Evolutionary conservation across 2,888 invertebrate species (phyloP).

Genomic region (Nezara viridula): DNA sequence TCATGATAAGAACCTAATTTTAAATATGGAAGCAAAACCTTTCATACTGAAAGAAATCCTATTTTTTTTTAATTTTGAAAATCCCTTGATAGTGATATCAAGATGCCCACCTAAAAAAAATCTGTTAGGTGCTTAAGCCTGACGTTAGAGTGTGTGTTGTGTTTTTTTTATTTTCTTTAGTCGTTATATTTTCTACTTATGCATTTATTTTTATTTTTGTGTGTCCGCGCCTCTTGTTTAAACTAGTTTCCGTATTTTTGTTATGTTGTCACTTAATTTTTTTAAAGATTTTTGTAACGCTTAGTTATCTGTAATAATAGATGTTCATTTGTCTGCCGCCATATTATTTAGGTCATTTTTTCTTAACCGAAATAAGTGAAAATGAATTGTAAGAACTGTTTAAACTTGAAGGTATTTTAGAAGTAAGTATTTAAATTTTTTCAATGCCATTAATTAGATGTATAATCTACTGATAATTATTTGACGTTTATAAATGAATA

Average conservation of each 20-base stretch:
- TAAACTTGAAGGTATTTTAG: constrained; percentile 39
- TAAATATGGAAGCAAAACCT: background rate
- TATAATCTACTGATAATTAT: background rate
- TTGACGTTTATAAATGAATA: background rate
- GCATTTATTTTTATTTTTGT: constrained; percentile 49
- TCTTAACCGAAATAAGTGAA: constrained; percentile 53
- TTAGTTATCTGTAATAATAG: constrained; percentile 57
- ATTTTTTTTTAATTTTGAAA: background rate
- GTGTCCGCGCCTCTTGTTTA: constrained; percentile 44
- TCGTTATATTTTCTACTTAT: constrained; percentile 34
- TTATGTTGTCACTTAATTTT: constrained; percentile 38
- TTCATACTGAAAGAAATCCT: background rate
- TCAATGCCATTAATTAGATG: background rate
- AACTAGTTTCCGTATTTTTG: constrained; percentile 18
- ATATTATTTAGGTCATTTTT: constrained; percentile 60
- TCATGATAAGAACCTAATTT: background rate
- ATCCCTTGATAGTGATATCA: background rate
- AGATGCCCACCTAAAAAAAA: constrained; percentile 19
- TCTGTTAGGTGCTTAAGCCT: constrained; percentile 41
- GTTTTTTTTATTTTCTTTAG: constrained; percentile 33
- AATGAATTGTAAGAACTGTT: constrained; percentile 53
- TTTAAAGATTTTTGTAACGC: constrained; percentile 38
- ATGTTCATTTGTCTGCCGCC: constrained; percentile 59
- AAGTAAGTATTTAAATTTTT: constrained; percentile 25
- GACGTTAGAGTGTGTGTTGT: constrained; percentile 44